Evolutionary conservation across 1,140 invertebrate genomes (phyloP), one percentile per base, ranked within the genome.

Genomic region (Diachasmimorpha longicaudata): DNA sequence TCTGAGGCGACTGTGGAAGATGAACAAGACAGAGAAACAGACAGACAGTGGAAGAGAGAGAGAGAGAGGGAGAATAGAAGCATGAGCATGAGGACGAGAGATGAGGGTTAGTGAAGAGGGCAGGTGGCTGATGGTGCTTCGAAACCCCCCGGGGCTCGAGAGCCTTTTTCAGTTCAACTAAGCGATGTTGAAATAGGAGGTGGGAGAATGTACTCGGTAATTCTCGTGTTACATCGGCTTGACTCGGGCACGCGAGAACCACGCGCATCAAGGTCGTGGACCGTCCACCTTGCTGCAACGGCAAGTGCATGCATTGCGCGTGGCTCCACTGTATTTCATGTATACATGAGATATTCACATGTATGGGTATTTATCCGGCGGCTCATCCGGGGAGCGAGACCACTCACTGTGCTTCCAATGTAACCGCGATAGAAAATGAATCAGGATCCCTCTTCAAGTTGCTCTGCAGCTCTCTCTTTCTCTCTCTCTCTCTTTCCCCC

Each of bases 181-280:
- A 79, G 68, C 70, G 67, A 72, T 77, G 75, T 77, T 46, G 42
- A 39, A 48, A 25, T 14, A 31, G 36, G 13, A 4, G 9, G n/a
- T 63, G 48, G 76, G 68, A 70, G 19, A 46, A 46, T 46, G 46
- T 73, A 74, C 48, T 88, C 87, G 86, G 72, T 23, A 44, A 25
- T 21, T n/a, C 75, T 82, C 88, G 87, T 67, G 23, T 14, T 3
- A 4, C 25, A 31, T 88, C 87, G 87, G 81, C 11, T 16, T 31
- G n/a, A 14, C 76, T 88, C 88, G 88, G 88, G 88, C 88, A 89
- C 88, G 88, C 88, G 88, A 88, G 86, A 87, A 85, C 86, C 88
- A 89, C 88, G 88, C 88, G 88, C 84, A 88, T 85, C 88, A 89
- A 89, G 88, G 88, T 87, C 88, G 87, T 79, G 84, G 80, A 81